phyloP scores from a whole-genome alignment of 2,888 invertebrate species.

The Aspidiotus rigidus region DNA sequence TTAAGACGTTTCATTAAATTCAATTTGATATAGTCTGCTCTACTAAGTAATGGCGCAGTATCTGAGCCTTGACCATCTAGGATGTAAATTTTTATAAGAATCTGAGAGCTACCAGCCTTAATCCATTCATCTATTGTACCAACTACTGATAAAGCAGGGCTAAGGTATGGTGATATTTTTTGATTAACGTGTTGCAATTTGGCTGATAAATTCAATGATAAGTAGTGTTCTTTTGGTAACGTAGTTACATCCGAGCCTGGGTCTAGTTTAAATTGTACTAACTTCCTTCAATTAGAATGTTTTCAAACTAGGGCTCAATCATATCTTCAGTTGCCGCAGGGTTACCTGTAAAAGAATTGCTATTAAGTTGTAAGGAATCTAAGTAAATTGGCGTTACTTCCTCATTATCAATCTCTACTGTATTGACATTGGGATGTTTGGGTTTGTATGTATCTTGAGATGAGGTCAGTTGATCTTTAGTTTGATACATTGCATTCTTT shows the following conservation, averaged over 20 bases:
- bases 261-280: background rate
- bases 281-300: background rate
- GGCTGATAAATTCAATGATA: background rate
- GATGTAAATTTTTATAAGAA: background rate
- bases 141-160: background rate
- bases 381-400: background rate
- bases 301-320: background rate
- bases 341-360: no score
- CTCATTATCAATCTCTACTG: background rate
- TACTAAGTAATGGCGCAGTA: background rate
- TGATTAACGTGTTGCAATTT: background rate
- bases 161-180: background rate
- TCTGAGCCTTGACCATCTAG: background rate
- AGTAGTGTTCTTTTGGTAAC: background rate
- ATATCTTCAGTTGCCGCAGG: no score
- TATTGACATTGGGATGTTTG: background rate
- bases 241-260: background rate
- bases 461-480: background rate
- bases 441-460: background rate
- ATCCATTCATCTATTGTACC: background rate
- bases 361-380: background rate
- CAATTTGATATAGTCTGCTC: background rate
- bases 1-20: background rate
- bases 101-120: background rate
- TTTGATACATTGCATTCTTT: fast-evolving